Evolutionary conservation across 2,797 vertebrate genomes (phyloP).

Genomic region (Phataginus tetradactyla): DNA sequence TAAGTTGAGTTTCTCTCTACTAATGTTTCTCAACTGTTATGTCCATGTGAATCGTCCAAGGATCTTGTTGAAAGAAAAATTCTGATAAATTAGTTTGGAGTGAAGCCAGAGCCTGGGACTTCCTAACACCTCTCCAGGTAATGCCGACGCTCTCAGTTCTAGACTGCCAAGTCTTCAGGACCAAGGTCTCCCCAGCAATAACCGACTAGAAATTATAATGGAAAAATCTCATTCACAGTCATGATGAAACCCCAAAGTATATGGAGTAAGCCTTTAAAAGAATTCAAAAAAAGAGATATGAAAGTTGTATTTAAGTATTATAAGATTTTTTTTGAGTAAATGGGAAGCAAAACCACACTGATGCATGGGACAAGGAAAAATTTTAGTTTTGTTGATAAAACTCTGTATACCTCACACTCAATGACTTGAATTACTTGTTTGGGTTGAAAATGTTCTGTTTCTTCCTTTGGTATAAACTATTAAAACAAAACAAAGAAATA

Average conservation of each 20-base stretch:
- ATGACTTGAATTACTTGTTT: background rate
- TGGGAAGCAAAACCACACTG: background rate
- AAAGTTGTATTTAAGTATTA: background rate
- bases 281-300: background rate
- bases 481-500: constrained; percentile 4
- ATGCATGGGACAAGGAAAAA: background rate
- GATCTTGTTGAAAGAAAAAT: background rate
- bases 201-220: background rate
- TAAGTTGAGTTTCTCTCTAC: background rate
- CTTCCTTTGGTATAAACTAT: background rate
- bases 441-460: background rate
- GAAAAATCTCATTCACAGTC: background rate
- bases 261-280: background rate
- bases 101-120: background rate
- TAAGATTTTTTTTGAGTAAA: background rate
- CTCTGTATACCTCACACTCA: background rate
- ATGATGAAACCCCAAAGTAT: background rate
- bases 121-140: background rate
- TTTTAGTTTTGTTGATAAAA: background rate
- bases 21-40: background rate
- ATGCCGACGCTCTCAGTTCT: background rate
- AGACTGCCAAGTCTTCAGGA: background rate
- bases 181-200: background rate
- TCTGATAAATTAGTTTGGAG: background rate
- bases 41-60: background rate